These are phyloP conservation scores for Poeciliopsis retropinna DNA, from an alignment of 2,113 vertebrate genomes.

Conservation along the genomic window DNA sequence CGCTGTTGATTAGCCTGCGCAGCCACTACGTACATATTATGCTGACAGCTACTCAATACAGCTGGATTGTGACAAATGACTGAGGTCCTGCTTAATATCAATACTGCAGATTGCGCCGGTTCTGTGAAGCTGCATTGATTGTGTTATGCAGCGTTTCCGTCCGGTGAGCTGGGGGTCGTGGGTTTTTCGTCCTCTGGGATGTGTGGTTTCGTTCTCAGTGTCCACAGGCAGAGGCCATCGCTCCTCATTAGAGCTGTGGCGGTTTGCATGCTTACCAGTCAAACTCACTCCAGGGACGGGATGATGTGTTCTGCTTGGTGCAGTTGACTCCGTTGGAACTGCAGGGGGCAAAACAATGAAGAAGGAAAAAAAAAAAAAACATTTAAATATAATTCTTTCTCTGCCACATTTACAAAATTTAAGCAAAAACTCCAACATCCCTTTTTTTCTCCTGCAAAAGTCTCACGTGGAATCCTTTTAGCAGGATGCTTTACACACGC, in stretches of 20 bases:
- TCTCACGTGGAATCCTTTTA: constrained; percentile 16
- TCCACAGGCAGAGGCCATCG: constrained; percentile 42
- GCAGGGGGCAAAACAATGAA: constrained; percentile 20
- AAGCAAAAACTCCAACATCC: background rate
- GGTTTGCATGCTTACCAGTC: constrained; percentile 80
- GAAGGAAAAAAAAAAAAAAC: constrained; percentile 1
- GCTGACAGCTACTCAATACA: constrained; percentile 67
- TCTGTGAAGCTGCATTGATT: constrained; percentile 63
- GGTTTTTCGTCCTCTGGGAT: constrained; percentile 22
- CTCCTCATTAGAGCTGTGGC: constrained; percentile 34
- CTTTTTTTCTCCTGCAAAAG: background rate
- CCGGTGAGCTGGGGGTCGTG: constrained; percentile 6
- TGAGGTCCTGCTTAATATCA: constrained; percentile 57
- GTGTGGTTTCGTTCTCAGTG: constrained; percentile 23
- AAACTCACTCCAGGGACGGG: constrained; percentile 78
- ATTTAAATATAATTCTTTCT: constrained; percentile 6
- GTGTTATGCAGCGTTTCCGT: constrained; percentile 38
- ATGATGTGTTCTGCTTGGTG: constrained; percentile 80
- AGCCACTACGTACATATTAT: constrained; percentile 58
- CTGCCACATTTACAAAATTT: background rate
- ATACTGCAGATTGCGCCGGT: constrained; percentile 44
- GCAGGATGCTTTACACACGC: constrained; percentile 9
- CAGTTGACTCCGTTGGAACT: constrained; percentile 79
- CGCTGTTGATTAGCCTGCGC: constrained; percentile 62
- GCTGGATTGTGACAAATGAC: constrained; percentile 60